Base-by-base conservation (phyloP, 2,888 invertebrate species). In the Nomada flava region DNA sequence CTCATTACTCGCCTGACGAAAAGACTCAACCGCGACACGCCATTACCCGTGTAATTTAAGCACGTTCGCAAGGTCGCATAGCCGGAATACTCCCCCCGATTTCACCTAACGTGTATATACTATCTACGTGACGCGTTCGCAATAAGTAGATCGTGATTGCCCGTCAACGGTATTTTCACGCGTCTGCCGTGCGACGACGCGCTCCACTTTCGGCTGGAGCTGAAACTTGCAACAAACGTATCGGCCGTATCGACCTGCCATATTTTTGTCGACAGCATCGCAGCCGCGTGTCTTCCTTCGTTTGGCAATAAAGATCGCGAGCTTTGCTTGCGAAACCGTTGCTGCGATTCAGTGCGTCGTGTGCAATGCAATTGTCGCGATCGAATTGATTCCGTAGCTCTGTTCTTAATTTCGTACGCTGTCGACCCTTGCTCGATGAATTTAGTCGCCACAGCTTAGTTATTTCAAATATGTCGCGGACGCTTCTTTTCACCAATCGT, bases 61-160 rank as follows among this genome's bases (percentile, higher is more conserved):
- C 53, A 29, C 53, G 52, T 11, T 42, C 23, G 23, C 72, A 72
- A 72, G 72, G 72, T 72, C 72, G 72, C 72, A 44, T 72, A 64
- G 26, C 42, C 23, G 64, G 53, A 53, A 72, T 72, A 29, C 55
- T 64, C 72, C 55, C 44, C 55, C 44, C 55, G 55, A 53, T 72
- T 69, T 76, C 47, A 50, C 29, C 20, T 29, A 47, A 36, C 36
- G 36, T 36, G 36, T 36, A 1, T 36, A 7, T 5, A 53, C 57
- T 52, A 52, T 26, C 52, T 42, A 20, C 26, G 52, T 20, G 50
- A 36, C 50, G 36, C 36, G 64, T 36, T 42, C 23, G 71, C 63
- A 59, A 59, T 64, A 52, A 63, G 76, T 71, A 64, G 69, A 57
- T 69, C 63, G 44, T 63, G 9, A 63, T 76, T 47, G 63, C 63